Evolutionary conservation across 92 coral and sea anemone species (phyloP).

Genomic region (Isaurus tuberculatus): DNA sequence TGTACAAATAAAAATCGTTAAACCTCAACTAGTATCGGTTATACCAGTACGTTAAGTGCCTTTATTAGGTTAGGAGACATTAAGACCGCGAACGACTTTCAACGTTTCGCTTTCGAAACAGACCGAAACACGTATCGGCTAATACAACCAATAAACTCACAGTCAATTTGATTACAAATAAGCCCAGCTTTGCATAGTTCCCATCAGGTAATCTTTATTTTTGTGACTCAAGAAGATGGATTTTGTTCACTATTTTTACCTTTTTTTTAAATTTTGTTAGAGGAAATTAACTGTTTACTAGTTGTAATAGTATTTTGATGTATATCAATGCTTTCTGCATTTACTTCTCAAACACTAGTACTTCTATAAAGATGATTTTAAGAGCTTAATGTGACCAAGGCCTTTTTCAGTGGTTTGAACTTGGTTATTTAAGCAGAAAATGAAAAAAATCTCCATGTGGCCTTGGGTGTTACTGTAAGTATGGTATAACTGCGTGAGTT

Average conservation of each 20-base stretch:
- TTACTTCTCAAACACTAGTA: not conserved
- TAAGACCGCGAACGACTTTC: not conserved
- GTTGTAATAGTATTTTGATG: not conserved
- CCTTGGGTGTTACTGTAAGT: no score
- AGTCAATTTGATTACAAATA: not conserved
- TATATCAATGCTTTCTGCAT: not conserved
- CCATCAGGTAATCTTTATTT: not conserved
- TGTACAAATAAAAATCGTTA: slow-evolving; percentile 4
- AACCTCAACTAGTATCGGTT: not conserved
- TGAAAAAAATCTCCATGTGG: no score
- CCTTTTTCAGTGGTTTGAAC: no score
- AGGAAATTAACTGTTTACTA: not conserved
- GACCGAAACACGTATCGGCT: not conserved
- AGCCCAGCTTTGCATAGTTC: not conserved
- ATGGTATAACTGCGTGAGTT: no score
- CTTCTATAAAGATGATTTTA: no score
- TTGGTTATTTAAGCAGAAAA: no score
- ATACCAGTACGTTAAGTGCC: not conserved
- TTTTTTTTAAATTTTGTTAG: not conserved
- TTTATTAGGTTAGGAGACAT: slow-evolving; percentile 15
- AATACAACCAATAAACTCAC: not conserved
- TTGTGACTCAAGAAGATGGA: not conserved
- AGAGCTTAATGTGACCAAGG: no score
- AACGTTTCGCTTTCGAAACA: not conserved
- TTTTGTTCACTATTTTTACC: not conserved